Evolutionary conservation across 2,888 invertebrate genomes (phyloP), one percentile per base, ranked within the genome.

Genomic region (Heliconius aoede): DNA sequence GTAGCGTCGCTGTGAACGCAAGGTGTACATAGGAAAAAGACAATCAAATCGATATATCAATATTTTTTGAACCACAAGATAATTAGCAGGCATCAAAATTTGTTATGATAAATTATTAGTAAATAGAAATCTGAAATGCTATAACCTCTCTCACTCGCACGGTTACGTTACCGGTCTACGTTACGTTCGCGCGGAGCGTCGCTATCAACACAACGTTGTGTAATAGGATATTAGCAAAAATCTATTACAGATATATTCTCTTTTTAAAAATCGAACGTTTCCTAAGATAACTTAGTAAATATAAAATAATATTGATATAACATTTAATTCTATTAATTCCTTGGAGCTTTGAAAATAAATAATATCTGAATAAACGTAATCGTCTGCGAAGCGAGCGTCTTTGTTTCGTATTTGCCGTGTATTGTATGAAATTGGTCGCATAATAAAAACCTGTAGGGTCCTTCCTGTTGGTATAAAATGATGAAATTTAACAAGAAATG

Each of bases 1-100:
- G 85, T 75, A 87, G 85, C 83, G 82, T 84, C 82, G 85, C 88
- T 88, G 87, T 84, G 89, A 92, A 78, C 77, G 74, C 60, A 72
- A 69, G 30, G 67, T 72, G 21, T 73, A n/a, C n/a, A 58, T 58
- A 58, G 58, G 64, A 58, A 13, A 58, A 58, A 55, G n/a, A n/a
- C n/a, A 1, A 55, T n/a, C n/a, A 7, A 55, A n/a, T 21, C n/a
- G 55, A 55, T 24, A 15, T 24, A 60, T 60, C 60, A 26, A 26
- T 60, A 4, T 15, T n/a, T 55, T n/a, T 55, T n/a, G 21, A 7
- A 46, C 21, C n/a, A 55, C n/a, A 55, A n/a, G n/a, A n/a, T 55
- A 4, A 55, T 9, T 21, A n/a, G 4, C 9, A 55, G 60, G 26
- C 26, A 60, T 26, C 18, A 28, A 60, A 60, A 24, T 26, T 60